Percentiles rank a stretch among this genome's conserved stretches.
phyloP scores from a whole-genome alignment of 2,113 vertebrate species.

The Cyprinodon brontotheroides region DNA sequence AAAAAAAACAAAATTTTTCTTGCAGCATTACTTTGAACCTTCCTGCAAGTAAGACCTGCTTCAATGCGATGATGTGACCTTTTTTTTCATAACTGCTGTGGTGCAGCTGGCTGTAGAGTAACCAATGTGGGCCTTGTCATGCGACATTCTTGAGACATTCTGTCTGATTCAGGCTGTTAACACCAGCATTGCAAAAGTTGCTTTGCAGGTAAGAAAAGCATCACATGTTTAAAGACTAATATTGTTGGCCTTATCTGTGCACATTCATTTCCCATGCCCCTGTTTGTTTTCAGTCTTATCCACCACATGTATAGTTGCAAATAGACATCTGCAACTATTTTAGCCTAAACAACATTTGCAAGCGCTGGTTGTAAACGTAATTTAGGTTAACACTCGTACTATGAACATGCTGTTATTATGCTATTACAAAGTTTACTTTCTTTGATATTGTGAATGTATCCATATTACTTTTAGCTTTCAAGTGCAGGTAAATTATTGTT shows the following conservation, averaged over 20 bases:
- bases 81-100: not conserved
- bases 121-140: not conserved
- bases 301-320: not conserved
- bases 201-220: not conserved
- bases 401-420: too few relatives aligned
- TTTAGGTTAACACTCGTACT: not conserved
- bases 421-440: not conserved
- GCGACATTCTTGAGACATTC: slow-evolving; percentile 29
- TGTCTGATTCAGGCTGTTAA: not conserved
- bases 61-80: slow-evolving; percentile 3
- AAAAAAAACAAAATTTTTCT: not conserved
- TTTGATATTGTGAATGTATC: not conserved
- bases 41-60: slow-evolving; percentile 12
- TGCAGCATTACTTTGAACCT: slow-evolving; percentile 9
- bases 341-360: not conserved
- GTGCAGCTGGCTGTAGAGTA: not conserved
- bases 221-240: not conserved
- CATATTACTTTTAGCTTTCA: not conserved
- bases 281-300: not conserved
- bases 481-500: not conserved
- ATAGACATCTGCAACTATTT: not conserved
- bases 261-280: not conserved
- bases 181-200: not conserved
- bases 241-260: not conserved
- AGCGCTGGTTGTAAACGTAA: not conserved